Base-by-base conservation (phyloP, 2,113 vertebrate genomes). In the Lepus timidus region DNA sequence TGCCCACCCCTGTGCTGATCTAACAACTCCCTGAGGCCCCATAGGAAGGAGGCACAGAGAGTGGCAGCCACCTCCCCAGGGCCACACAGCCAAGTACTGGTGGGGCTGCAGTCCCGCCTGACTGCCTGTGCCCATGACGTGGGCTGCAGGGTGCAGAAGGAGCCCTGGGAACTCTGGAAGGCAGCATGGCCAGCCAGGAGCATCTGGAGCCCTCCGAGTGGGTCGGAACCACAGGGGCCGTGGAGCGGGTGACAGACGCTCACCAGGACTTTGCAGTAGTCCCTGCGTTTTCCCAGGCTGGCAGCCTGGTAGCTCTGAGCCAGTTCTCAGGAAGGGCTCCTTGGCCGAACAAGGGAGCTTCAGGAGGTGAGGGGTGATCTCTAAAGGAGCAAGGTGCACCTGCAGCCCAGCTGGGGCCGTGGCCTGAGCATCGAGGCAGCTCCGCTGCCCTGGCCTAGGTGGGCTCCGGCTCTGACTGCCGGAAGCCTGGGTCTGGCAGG, bases 281-380 rank as follows among this genome's bases (percentile, higher is more conserved):
- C 55, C 55, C 19, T 14, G 55, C 4, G 55, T 58, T 58, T 58
- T 14, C 55, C 36, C 51, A 6, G 1, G 25, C 1, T 25, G 17
- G 29, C 2, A 11, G n/a, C 44, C 19, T 55, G 20, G 39, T 82
- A 13, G 61, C 33, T 44, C 44, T 44, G 44, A 44, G 44, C 44
- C 44, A 44, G 19, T 52, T 83, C 80, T 82, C 89, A 89, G 81
- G 33, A 93, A 86, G 75, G 73, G 23, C 27, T 85, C 20, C 79
- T 61, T 20, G 68, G 79, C 23, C 20, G 0, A 62, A 70, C 49
- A 83, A 70, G 64, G 61, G 58, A 4, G 23, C 36, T 33, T 33
- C 20, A 81, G 52, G 61, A 39, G 20, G 68, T 74, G 70, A 78
- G 33, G 39, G 52, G 85, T n/a, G 27, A 39, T 93, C 76, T 84